Conservation (phyloP, 2,113 vertebrate species). For the Camelus bactrianus region DNA sequence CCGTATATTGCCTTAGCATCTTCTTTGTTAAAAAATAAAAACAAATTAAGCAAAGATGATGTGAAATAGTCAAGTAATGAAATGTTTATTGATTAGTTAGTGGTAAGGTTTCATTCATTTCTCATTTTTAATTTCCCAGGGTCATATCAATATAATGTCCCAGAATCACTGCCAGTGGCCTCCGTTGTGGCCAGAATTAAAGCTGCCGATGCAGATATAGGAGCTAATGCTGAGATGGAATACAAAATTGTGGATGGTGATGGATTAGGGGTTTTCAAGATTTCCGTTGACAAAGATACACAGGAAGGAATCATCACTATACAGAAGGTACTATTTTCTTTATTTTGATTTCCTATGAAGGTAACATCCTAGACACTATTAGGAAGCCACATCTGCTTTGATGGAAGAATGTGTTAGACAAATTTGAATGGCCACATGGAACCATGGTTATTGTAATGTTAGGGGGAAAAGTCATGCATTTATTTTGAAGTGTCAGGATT, state of each 20-base stretch:
- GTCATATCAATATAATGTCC: conserved; percentile 94
- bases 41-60: background rate
- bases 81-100: background rate
- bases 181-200: conserved; percentile 96
- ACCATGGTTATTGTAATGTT: background rate
- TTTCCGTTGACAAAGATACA: conserved; percentile 94
- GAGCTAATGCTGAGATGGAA: conserved; percentile 96
- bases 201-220: conserved; percentile 94
- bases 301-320: conserved; percentile 96
- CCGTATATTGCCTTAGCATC: background rate
- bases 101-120: conserved; percentile 53
- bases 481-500: background rate
- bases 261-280: conserved; percentile 93
- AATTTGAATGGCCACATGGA: background rate
- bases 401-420: background rate
- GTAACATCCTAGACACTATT: no score
- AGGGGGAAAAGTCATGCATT: background rate
- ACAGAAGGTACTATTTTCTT: conserved; percentile 89
- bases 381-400: background rate
- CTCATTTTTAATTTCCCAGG: conserved; percentile 87
- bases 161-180: conserved; percentile 92
- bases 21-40: background rate
- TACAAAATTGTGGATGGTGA: conserved; percentile 97
- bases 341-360: background rate
- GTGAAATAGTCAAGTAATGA: background rate